phyloP scores from a whole-genome alignment of 2,797 vertebrate genomes.

The Hafferia zeledoni region DNA sequence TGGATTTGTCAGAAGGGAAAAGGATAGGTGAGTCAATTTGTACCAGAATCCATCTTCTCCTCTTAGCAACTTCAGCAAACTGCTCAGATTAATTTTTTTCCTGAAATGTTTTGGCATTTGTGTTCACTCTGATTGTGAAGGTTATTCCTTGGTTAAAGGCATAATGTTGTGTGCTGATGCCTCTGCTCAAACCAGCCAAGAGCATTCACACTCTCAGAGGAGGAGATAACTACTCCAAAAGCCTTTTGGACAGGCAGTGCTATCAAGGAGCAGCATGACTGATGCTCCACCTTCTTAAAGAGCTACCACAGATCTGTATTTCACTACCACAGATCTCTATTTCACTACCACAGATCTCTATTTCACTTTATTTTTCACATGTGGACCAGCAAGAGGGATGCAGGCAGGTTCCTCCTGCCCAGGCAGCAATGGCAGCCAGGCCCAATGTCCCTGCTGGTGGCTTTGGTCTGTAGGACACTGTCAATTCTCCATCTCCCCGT shows the following conservation, averaged over 20 bases:
- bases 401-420: not conserved
- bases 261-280: not conserved
- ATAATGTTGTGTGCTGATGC: not conserved
- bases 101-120: constrained; percentile 23
- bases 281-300: not conserved
- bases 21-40: not conserved
- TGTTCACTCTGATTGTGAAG: not conserved
- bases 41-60: constrained; percentile 3
- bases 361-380: not conserved
- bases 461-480: not conserved
- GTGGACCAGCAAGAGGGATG: not conserved
- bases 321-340: not conserved
- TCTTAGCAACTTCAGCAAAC: not conserved
- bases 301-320: not conserved
- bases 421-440: not conserved
- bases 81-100: constrained; percentile 29
- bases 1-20: not conserved
- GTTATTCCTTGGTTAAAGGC: constrained; percentile 11
- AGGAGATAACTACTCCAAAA: not conserved
- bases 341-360: not conserved
- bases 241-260: not conserved
- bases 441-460: not conserved
- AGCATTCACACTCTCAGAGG: not conserved
- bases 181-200: not conserved
- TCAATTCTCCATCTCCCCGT: not conserved